Base-by-base conservation (phyloP, 2,888 invertebrate genomes). In the Synergus gifuensis region DNA sequence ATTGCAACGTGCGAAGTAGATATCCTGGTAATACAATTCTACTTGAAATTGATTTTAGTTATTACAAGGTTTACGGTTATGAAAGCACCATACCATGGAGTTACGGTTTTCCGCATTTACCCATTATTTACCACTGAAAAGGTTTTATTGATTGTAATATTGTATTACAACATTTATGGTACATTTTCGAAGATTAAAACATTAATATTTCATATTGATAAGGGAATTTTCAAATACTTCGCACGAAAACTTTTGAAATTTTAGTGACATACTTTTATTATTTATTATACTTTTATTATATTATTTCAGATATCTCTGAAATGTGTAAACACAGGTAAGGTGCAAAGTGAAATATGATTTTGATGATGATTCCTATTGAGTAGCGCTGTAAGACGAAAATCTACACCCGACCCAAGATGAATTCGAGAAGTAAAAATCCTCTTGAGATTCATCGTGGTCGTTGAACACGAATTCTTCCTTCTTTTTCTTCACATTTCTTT, bases 371-470 rank as follows among this genome's bases (percentile, higher is more conserved):
- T 73, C 36, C 36, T 36, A 54, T 54, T 73, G 54, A 73, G 73
- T n/a, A 49, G 28, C n/a, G 28, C 49, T 12, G 36, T 49, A 73
- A 49, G 73, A 73, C 16, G 49, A 54, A 54, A 73, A 73, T 36
- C 49, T 73, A 49, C 36, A 36, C 54, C 69, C 69, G 36, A 73
- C n/a, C 69, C 9, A 49, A 40, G 54, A 46, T 36, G 73, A 54
- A 54, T 54, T 73, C 54, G 16, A n/a, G 36, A 73, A 54, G 54
- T 73, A 40, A 73, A 73, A 73, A 40, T 73, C 73, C 73, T 73
- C 73, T 73, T 73, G 73, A 54, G 73, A 54, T 73, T 73, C 36
- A n/a, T 36, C 11, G 36, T 73, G 73, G 73, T 73, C 54, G 73
- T 49, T 73, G 73, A 73, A 54, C 54, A 73, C 18, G 12, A 16